Base-by-base conservation (phyloP, 2,888 invertebrate species). In the Autographa pulchrina region DNA sequence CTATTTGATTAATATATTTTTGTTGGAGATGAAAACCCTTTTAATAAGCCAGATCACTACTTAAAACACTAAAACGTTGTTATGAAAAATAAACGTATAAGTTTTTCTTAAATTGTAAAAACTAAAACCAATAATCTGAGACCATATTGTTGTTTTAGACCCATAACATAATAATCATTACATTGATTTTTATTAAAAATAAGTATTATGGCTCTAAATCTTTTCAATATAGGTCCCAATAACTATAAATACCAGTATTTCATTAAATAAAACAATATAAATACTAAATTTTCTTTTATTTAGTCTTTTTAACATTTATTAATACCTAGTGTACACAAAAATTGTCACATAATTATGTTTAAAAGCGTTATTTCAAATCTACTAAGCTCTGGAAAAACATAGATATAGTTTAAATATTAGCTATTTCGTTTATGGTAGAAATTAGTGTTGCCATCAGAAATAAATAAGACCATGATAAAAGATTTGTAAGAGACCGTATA, bases 231-330 rank as follows among this genome's bases (percentile, higher is more conserved):
- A 3, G 25, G 3, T 25, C 25, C 25, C 25, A 25, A 25, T 25
- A 25, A 25, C 25, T 25, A 25, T 25, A 3, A 52, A 54, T 11
- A 73, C 56, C 82, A 85, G 76, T 79, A 81, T 82, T 84, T 68
- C 60, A 71, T 43, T 68, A 64, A 69, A 80, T 75, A 80, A 84
- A 84, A 82, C 67, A 68, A 77, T 59, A 72, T 62, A 41, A 35
- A 31, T 65, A 69, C 43, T 32, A 38, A 69, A 63, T 77, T 56
- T 63, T 68, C 63, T 73, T 81, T 63, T 70, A 70, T 80, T 74
- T 72, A 69, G 66, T 70, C 62, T 68, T 64, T 60, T 77, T 62
- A 68, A 70, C 48, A 71, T 75, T 70, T 70, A 75, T 70, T 81
- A 68, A 72, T 67, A 80, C 43, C 65, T 71, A 79, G 58, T 54